A percentile compares a stretch with the other conserved stretches of the same genome.
Evolutionary conservation across 2,797 vertebrate species (phyloP).

Genomic region (Liasis olivaceus): DNA sequence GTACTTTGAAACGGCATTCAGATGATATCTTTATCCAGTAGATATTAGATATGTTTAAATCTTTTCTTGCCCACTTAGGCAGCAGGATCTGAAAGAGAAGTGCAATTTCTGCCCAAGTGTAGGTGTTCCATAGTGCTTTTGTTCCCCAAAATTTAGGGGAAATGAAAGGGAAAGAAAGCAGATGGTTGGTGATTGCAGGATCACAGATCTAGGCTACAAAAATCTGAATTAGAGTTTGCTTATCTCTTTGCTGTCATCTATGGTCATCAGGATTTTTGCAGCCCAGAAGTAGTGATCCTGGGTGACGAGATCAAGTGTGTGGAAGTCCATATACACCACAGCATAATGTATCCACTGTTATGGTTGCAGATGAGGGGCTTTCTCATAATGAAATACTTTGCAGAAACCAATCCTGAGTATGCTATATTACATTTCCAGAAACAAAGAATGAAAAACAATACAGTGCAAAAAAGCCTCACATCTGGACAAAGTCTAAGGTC

Average conservation of each 20-base stretch:
- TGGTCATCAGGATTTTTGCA: neutral
- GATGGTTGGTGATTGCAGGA: neutral
- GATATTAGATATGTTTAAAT: neutral
- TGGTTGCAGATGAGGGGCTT: neutral
- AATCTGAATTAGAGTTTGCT: neutral
- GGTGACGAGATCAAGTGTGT: neutral
- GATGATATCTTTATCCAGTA: neutral
- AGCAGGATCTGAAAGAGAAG: neutral
- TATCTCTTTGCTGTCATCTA: neutral
- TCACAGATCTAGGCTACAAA: neutral
- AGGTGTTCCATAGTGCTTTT: neutral
- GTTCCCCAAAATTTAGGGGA: neutral
- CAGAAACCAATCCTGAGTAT: neutral
- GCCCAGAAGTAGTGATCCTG: neutral
- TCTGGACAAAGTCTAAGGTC: neutral
- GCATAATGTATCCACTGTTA: neutral
- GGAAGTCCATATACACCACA: neutral
- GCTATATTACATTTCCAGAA: neutral
- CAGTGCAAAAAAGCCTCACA: neutral
- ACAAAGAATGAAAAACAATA: neutral
- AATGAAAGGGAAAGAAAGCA: neutral
- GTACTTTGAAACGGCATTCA: neutral
- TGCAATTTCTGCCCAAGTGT: neutral
- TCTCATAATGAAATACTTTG: neutral
- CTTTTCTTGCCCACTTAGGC: neutral